A percentile compares a stretch with the other conserved stretches of the same genome.
phyloP scores from a whole-genome alignment of 1,140 invertebrate species.

The Heliconius congener region DNA sequence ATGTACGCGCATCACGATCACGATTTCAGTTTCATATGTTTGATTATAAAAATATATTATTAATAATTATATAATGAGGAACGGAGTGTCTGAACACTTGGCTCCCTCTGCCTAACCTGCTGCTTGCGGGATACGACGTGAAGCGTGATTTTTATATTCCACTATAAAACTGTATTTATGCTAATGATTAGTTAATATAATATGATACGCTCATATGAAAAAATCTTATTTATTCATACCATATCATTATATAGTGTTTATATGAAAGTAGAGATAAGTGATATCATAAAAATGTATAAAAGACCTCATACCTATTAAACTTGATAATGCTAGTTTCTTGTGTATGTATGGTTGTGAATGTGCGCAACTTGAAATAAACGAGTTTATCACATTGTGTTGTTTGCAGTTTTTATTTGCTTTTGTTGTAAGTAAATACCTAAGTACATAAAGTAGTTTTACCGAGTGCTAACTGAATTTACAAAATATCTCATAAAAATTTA shows the following conservation, averaged over 20 bases:
- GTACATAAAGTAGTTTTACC: slow-evolving; percentile 21
- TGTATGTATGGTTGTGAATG: slow-evolving; percentile 51
- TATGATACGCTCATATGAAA: slow-evolving; percentile 22
- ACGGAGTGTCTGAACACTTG: too few species aligned
- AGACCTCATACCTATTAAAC: slow-evolving; percentile 53
- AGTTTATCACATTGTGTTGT: slow-evolving; percentile 67
- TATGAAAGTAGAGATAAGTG: slow-evolving; percentile 32
- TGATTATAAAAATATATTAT: not conserved
- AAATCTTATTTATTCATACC: slow-evolving; percentile 44
- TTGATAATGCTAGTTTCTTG: slow-evolving; percentile 18
- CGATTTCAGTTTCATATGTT: slow-evolving; percentile 18
- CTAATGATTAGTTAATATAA: slow-evolving; percentile 31
- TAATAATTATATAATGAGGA: too few species aligned
- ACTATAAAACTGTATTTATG: slow-evolving; percentile 19
- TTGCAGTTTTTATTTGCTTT: slow-evolving; percentile 56
- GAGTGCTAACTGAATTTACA: slow-evolving; percentile 17
- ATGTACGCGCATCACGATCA: not conserved
- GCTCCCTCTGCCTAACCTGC: too few species aligned
- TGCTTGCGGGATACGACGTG: too few species aligned
- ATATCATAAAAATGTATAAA: slow-evolving; percentile 49
- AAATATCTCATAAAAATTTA: not conserved
- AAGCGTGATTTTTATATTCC: slow-evolving; percentile 14
- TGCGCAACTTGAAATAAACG: slow-evolving; percentile 67
- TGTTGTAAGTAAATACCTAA: slow-evolving; percentile 10
- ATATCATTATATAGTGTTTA: slow-evolving; percentile 36